phyloP scores from a whole-genome alignment of 1,140 invertebrate species.

The Drosophila mayri region DNA sequence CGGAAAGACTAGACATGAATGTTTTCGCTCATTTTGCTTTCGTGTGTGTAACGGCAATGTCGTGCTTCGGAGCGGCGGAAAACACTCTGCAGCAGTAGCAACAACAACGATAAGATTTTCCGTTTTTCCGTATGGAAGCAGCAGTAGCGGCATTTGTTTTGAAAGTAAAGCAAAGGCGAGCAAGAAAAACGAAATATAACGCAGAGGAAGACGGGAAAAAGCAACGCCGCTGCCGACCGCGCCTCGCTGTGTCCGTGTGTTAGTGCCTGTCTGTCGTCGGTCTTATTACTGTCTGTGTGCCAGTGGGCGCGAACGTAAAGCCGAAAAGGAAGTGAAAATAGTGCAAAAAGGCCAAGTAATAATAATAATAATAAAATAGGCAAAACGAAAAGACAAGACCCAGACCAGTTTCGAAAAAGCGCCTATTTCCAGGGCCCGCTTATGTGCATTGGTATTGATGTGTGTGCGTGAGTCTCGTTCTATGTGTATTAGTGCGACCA shows the following conservation, averaged over 20 bases:
- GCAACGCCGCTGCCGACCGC: conserved; percentile 57
- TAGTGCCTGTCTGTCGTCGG: conserved; percentile 27
- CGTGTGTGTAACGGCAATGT: conserved; percentile 71
- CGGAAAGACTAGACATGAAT: conserved; percentile 17
- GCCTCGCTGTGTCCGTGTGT: conserved; percentile 59
- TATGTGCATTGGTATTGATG: conserved; percentile 41
- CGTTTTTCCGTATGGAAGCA: conserved; percentile 68
- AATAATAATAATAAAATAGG: conserved; percentile 76
- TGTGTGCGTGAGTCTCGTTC: conserved; percentile 38
- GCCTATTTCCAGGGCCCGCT: conserved; percentile 73
- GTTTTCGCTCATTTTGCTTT: conserved; percentile 71
- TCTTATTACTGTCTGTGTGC: conserved; percentile 36
- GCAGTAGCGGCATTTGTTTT: conserved; percentile 74
- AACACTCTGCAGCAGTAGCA: conserved; percentile 44
- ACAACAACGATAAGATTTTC: conserved; percentile 64
- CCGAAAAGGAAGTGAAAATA: conserved; percentile 77
- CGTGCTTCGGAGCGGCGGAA: conserved; percentile 57
- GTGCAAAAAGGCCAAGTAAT: conserved; percentile 64
- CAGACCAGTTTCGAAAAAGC: conserved; percentile 76
- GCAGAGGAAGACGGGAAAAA: conserved; percentile 48
- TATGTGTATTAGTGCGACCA: conserved; percentile 56
- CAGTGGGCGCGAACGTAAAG: conserved; percentile 51
- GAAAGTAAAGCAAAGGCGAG: conserved; percentile 70
- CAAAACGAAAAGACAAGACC: conserved; percentile 68
- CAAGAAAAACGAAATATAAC: conserved; percentile 68